A percentile compares a stretch with the other conserved stretches of the same genome.
Conservation (phyloP, 2,888 invertebrate genomes). For the Protodeltote pygarga region DNA sequence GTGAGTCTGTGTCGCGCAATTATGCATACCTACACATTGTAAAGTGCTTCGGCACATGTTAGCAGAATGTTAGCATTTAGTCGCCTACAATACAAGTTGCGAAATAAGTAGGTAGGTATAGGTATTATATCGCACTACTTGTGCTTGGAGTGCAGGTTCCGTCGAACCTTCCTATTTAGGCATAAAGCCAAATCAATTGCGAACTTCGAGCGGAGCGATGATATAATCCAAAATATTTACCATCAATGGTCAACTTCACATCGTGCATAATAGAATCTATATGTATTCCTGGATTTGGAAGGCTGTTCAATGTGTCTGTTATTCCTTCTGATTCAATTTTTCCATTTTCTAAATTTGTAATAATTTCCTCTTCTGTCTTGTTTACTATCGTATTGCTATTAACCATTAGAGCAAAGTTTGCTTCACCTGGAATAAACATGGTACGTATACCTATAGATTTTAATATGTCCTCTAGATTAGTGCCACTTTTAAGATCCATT, state of each 20-base stretch:
- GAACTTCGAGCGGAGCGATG: too few relatives aligned
- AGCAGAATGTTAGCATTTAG: too few relatives aligned
- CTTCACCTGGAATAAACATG: constrained; percentile 87
- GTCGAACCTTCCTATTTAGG: too few relatives aligned
- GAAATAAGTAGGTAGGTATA: too few relatives aligned
- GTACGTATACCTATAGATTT: constrained; percentile 87
- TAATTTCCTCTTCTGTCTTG: constrained; percentile 61
- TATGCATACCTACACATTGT: too few relatives aligned
- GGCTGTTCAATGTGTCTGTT: constrained; percentile 58
- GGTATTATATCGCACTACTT: too few relatives aligned
- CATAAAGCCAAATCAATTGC: too few relatives aligned
- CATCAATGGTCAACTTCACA: constrained; percentile 88
- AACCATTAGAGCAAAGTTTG: constrained; percentile 90
- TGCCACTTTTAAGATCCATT: constrained; percentile 89
- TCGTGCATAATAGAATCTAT: constrained; percentile 89
- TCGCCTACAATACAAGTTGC: too few relatives aligned
- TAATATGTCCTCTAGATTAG: constrained; percentile 86
- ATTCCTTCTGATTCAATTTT: constrained; percentile 48
- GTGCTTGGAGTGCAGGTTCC: too few relatives aligned
- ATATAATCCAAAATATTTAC: constrained; percentile 52
- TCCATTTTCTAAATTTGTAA: constrained; percentile 55
- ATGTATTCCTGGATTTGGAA: constrained; percentile 87
- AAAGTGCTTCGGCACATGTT: too few relatives aligned
- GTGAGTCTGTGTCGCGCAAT: too few relatives aligned
- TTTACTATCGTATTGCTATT: constrained; percentile 54